Base-by-base conservation (phyloP, 1,140 invertebrate species). In the Harlomillsia oculata region DNA sequence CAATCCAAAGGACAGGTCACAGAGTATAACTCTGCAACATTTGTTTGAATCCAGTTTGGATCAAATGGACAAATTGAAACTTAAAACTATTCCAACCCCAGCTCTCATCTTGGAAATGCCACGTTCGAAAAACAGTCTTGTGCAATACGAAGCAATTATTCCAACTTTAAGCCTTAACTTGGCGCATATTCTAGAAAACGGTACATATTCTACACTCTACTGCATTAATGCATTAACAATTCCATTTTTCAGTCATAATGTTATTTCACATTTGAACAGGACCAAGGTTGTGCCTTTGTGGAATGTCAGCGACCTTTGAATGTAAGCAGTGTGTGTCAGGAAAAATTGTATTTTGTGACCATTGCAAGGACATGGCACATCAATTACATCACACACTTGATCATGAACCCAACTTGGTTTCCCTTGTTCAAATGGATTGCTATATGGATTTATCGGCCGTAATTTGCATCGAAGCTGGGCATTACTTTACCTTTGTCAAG, bases 41-140 rank as follows among this genome's bases (percentile, higher is more conserved):
- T 32, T 60, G 9, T 46, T 60, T 1, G 58, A 60, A 53, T 51
- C 16, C 11, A 55, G 50, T 21, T 44, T 60, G 16, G 21, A 41
- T 21, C 14, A 43, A 13, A 53, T 53, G 51, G 58, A 60, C 8
- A 51, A 45, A 14, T 25, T 55, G 1, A 55, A 51, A 20, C 39
- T 60, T 8, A 51, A 51, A 32, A 48, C 37, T 0, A 46, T 51
- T 26, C 58, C 58, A 1, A 55, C 39, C 1, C 58, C 58, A 21
- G 58, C 46, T 9, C 20, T 54, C 14, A 55, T 60, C 51, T 23
- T 60, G 20, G 52, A 60, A 51, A 60, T 60, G 44, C 58, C 58
- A 28, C 21, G 58, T 1, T 50, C 52, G 23, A 36, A 49, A 14
- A 34, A 53, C 20, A 43, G 45, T 26, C 29, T 55, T 20, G 30